These are phyloP conservation scores for Phataginus tricuspis DNA, from an alignment of 2,797 vertebrate genomes.

Conservation along the genomic window DNA sequence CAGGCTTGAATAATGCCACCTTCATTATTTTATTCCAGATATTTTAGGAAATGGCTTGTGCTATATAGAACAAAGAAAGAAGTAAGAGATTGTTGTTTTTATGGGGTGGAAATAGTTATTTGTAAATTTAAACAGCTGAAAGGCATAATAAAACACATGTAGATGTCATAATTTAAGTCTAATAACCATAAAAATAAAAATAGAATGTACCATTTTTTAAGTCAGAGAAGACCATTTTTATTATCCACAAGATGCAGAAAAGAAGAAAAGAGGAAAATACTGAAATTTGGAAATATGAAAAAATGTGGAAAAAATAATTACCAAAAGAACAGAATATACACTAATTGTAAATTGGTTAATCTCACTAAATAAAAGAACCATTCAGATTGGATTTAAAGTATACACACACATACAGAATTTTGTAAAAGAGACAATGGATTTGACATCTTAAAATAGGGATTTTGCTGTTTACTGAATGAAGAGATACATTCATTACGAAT, in stretches of 20 bases:
- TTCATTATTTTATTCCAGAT: conserved; percentile 6
- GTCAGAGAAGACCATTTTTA: conserved; percentile 10
- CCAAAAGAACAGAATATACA: background rate
- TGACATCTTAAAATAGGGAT: background rate
- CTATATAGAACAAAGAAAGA: background rate
- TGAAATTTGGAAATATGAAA: conserved; percentile 41
- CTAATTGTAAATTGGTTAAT: background rate
- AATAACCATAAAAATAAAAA: background rate
- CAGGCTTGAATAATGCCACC: background rate
- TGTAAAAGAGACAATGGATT: background rate
- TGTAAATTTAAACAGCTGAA: background rate
- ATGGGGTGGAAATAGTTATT: background rate
- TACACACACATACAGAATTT: background rate
- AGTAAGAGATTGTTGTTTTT: background rate
- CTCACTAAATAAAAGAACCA: background rate
- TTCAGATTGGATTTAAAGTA: background rate
- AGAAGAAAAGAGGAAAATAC: background rate
- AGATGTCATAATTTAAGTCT: background rate
- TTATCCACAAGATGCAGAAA: background rate
- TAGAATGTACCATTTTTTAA: background rate
- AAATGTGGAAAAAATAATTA: background rate
- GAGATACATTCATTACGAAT: background rate
- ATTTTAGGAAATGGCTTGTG: background rate
- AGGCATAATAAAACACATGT: background rate
- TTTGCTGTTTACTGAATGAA: conserved; percentile 35